Evolutionary conservation across 2,113 vertebrate genomes (phyloP).

Genomic region (Nyctereutes procyonoides): DNA sequence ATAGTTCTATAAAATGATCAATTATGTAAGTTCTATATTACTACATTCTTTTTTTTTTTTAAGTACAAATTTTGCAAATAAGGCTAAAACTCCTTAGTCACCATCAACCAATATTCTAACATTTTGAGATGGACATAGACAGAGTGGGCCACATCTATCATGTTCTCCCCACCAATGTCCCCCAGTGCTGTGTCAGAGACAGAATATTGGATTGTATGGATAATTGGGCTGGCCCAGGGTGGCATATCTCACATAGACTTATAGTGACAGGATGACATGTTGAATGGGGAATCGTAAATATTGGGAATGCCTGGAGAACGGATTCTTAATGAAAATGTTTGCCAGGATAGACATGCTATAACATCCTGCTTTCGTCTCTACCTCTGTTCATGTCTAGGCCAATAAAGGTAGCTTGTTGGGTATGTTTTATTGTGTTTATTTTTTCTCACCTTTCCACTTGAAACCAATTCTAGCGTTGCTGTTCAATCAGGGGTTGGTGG

Average conservation of each 20-base stretch:
- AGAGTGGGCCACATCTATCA: neutral
- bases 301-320: neutral
- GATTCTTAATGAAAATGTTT: constrained; percentile 66
- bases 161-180: neutral
- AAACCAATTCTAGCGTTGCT: neutral
- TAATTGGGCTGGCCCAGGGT: constrained; percentile 68
- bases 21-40: neutral
- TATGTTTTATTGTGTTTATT: constrained; percentile 44
- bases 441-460: constrained; percentile 50
- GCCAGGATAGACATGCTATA: neutral
- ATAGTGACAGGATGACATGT: constrained; percentile 60
- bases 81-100: neutral
- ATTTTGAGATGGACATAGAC: neutral
- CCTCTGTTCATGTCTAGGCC: neutral
- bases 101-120: neutral
- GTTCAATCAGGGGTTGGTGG: neutral
- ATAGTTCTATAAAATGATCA: neutral
- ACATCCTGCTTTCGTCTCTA: neutral
- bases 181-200: constrained; percentile 43
- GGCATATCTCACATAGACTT: constrained; percentile 53
- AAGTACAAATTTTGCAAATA: neutral
- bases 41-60: neutral
- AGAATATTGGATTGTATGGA: constrained; percentile 41
- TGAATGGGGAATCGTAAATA: constrained; percentile 64
- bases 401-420: neutral